phyloP scores from a whole-genome alignment of 2,113 vertebrate species.

The Penelope pileata region DNA sequence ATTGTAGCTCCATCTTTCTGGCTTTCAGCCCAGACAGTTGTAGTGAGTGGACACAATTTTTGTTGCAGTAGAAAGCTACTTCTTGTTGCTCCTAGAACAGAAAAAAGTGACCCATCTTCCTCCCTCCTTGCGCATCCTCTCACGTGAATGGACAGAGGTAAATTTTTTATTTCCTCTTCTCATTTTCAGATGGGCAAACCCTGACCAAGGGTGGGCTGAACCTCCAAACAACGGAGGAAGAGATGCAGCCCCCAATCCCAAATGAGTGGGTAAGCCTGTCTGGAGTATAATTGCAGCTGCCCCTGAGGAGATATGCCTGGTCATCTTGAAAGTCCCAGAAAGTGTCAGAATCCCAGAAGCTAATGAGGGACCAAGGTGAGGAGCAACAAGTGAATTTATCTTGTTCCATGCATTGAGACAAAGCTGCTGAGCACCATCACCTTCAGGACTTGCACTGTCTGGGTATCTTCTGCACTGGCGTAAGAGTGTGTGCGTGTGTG shows the following conservation, averaged over 20 bases:
- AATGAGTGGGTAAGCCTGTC: not conserved
- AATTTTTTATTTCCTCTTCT: not conserved
- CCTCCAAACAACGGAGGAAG: not conserved
- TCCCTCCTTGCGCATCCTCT: too few species aligned
- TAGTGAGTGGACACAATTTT: too few species aligned
- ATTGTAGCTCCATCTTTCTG: too few species aligned
- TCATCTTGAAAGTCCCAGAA: not conserved
- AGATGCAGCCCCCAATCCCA: not conserved
- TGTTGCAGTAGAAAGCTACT: too few species aligned
- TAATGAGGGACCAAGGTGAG: not conserved
- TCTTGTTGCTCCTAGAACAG: too few species aligned
- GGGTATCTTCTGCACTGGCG: not conserved
- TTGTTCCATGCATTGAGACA: not conserved
- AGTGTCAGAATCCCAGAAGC: rapidly evolving
- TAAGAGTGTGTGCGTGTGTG: not conserved
- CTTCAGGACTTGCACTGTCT: not conserved
- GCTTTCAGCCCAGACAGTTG: too few species aligned
- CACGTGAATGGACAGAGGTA: not conserved
- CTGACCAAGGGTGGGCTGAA: not conserved
- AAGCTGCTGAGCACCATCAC: not conserved
- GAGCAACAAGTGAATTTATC: not conserved
- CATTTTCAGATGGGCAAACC: not conserved
- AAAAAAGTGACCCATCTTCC: too few species aligned
- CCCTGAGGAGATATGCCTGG: not conserved
- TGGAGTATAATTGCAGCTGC: not conserved